Percentiles rank a stretch among this genome's conserved stretches.
Evolutionary conservation across 2,797 vertebrate species (phyloP).

Genomic region (Dipus sagitta): DNA sequence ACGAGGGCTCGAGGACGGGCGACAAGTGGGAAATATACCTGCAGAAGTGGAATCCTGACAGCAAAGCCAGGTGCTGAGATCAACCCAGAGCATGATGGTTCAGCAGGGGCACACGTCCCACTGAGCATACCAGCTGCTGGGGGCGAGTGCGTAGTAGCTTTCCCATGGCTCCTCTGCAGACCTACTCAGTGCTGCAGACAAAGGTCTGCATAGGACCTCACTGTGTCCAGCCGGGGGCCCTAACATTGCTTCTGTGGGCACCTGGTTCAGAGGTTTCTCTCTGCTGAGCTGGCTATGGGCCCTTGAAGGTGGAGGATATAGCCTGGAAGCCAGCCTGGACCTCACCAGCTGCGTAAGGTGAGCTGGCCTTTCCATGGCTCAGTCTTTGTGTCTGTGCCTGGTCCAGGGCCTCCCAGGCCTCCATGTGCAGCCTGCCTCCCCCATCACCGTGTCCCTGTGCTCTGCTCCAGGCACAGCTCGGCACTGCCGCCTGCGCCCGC

Average conservation of each 20-base stretch:
- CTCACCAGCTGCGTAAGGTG: not conserved
- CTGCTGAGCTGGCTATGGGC: not conserved
- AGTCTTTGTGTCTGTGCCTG: accelerated
- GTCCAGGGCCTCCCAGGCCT: not conserved
- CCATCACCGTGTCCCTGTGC: not conserved
- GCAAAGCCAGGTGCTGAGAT: not conserved
- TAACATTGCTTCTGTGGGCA: too few relatives aligned
- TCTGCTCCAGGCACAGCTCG: not conserved
- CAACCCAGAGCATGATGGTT: accelerated
- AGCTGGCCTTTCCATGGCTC: not conserved
- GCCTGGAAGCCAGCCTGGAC: not conserved
- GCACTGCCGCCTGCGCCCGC: accelerated
- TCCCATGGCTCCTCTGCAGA: accelerated
- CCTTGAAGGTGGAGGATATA: not conserved
- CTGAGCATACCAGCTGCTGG: not conserved
- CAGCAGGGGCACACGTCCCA: not conserved
- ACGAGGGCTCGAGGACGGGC: accelerated
- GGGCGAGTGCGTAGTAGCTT: not conserved
- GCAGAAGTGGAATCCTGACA: not conserved
- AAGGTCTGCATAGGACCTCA: not conserved
- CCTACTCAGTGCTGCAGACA: accelerated
- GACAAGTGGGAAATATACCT: not conserved
- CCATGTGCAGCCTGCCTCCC: not conserved
- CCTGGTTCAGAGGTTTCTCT: not conserved
- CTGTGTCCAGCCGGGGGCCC: not conserved